Conservation (phyloP, 2,113 vertebrate species). For the Thunnus maccoyii region DNA sequence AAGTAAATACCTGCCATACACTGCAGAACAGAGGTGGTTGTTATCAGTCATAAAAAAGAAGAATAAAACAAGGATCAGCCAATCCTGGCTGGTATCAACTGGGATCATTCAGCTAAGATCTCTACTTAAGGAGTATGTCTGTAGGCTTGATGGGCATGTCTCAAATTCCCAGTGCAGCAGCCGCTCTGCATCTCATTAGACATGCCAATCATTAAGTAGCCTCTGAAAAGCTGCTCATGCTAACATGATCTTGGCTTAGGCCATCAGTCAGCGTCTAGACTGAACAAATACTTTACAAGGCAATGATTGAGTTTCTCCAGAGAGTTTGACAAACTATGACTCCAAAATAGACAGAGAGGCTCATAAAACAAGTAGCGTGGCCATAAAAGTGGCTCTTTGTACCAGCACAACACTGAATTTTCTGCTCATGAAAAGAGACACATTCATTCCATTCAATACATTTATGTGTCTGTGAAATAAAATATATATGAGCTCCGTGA, state of each 20-base stretch:
- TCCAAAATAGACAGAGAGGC: constrained; percentile 9
- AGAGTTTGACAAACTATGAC: constrained; percentile 10
- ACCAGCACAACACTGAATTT: neutral
- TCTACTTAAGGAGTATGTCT: constrained; percentile 1
- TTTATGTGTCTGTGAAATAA: neutral
- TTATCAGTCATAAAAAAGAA: constrained; percentile 1
- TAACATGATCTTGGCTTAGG: neutral
- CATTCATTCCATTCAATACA: neutral
- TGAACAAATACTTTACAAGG: constrained; percentile 24
- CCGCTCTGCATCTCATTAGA: constrained; percentile 41
- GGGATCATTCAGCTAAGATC: constrained; percentile 6
- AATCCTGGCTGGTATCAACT: neutral
- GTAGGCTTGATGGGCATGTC: constrained; percentile 35
- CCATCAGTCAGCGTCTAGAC: constrained; percentile 46
- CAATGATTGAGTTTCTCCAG: constrained; percentile 7
- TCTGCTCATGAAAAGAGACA: neutral
- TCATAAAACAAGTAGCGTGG: constrained; percentile 7
- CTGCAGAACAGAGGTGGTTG: neutral
- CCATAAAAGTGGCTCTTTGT: neutral
- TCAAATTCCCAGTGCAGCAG: constrained; percentile 33
- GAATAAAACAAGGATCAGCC: constrained; percentile 13
- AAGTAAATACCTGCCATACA: neutral
- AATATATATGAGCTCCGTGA: neutral
- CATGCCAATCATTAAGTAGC: constrained; percentile 36
- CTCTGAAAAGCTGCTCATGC: neutral